phyloP scores from a whole-genome alignment of 2,888 invertebrate genomes.

The Iselma pallidipennis region DNA sequence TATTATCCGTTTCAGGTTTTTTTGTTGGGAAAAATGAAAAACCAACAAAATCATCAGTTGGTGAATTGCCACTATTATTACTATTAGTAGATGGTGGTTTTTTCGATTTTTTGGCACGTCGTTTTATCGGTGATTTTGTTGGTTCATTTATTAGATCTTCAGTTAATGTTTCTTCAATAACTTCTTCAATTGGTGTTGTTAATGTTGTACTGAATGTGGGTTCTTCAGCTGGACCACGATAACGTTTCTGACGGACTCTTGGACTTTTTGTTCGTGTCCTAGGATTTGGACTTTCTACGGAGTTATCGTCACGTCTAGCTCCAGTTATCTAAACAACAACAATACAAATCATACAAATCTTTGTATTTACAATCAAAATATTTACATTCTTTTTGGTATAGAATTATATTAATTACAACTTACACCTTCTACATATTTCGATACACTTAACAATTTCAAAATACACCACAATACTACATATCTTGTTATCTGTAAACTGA shows the following conservation, averaged over 20 bases:
- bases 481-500: conserved; percentile 7
- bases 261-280: conserved; percentile 12
- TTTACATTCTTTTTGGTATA: background rate
- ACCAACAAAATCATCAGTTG: conserved; percentile 20
- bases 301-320: background rate
- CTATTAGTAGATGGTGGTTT: too few species aligned
- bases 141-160: conserved; percentile 21
- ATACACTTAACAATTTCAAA: conserved; percentile 36
- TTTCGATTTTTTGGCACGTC: conserved; percentile 1
- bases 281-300: conserved; percentile 1
- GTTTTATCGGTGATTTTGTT: conserved; percentile 20
- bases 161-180: conserved; percentile 38
- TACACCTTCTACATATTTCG: conserved; percentile 37
- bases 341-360: too few species aligned
- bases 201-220: conserved; percentile 38
- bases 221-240: conserved; percentile 30
- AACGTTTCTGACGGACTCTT: conserved; percentile 26
- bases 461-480: conserved; percentile 32
- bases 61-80: background rate
- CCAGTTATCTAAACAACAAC: conserved; percentile 16
- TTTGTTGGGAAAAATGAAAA: conserved; percentile 38
- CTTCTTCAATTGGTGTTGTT: conserved; percentile 38
- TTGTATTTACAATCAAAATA: too few species aligned
- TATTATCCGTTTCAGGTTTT: conserved; percentile 26
- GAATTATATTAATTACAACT: conserved; percentile 23